phyloP scores from a whole-genome alignment of 2,888 invertebrate species.

The Sympetrum striolatum region DNA sequence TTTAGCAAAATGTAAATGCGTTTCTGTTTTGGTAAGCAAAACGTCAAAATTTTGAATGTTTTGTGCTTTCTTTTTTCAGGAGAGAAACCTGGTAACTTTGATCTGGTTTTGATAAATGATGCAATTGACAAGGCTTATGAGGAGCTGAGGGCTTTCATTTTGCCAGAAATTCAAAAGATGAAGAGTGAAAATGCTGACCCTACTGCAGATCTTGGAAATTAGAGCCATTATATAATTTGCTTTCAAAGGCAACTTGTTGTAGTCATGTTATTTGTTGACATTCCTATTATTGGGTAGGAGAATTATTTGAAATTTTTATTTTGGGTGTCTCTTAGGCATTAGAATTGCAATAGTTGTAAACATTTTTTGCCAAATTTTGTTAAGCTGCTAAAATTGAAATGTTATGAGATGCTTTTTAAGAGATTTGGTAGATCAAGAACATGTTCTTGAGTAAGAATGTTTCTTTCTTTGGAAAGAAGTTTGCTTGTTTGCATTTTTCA shows the following conservation, averaged over 20 bases:
- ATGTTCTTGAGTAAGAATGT: neutral
- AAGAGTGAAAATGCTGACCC: constrained; percentile 16
- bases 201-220: neutral
- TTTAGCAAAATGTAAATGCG: too few relatives aligned
- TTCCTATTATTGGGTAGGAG: constrained; percentile 7
- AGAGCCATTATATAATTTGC: neutral
- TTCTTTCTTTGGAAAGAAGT: neutral
- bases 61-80: constrained; percentile 57
- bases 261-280: neutral
- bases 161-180: constrained; percentile 65
- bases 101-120: constrained; percentile 82
- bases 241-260: neutral
- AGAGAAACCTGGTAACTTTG: constrained; percentile 77
- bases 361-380: neutral
- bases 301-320: neutral
- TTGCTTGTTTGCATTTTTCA: neutral
- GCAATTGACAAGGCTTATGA: constrained; percentile 80
- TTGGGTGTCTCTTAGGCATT: neutral
- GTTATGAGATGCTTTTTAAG: neutral
- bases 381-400: neutral
- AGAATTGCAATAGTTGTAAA: neutral
- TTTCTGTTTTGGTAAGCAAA: neutral
- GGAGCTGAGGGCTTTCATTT: constrained; percentile 73
- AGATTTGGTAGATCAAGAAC: neutral
- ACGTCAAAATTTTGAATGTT: neutral